phyloP scores from a whole-genome alignment of 23 tunicate species.

The Ascidia mentula region DNA sequence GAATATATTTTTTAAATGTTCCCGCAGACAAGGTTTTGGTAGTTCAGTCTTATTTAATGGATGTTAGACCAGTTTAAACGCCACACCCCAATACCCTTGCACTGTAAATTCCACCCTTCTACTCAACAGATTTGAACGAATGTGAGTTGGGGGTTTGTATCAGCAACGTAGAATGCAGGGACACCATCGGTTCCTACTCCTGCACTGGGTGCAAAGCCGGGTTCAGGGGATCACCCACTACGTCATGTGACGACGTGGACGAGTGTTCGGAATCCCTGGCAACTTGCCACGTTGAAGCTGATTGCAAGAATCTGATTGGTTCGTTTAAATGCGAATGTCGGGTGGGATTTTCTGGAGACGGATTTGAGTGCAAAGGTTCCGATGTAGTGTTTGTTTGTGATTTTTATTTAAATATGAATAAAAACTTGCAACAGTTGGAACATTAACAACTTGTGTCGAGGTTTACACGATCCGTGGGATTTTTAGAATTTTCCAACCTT shows the following conservation, averaged over 20 bases:
- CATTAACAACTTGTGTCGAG: too few relatives aligned
- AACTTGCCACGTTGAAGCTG: conserved; percentile 10
- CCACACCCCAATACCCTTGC: too few relatives aligned
- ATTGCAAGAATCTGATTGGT: conserved; percentile 21
- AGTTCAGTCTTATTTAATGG: too few relatives aligned
- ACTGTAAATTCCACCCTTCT: too few relatives aligned
- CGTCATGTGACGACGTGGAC: conserved; percentile 43
- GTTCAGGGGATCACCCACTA: conserved; percentile 23
- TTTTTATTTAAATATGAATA: too few relatives aligned
- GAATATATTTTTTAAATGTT: too few relatives aligned
- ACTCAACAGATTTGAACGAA: conserved; percentile 31
- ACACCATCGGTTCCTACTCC: conserved; percentile 7
- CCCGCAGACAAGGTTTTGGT: too few relatives aligned
- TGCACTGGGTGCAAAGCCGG: conserved; percentile 28
- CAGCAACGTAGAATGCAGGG: conserved; percentile 13
- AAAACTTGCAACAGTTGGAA: too few relatives aligned
- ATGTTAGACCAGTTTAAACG: too few relatives aligned
- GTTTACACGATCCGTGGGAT: too few relatives aligned
- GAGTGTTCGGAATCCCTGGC: conserved; percentile 37
- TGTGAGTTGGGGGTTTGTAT: conserved; percentile 6
- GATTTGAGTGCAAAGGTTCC: conserved; percentile 25
- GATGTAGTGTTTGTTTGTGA: background rate
- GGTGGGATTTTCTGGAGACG: conserved; percentile 27
- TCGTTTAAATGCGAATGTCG: conserved; percentile 18
- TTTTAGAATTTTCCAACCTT: too few relatives aligned